These are phyloP conservation scores for Lymantria monacha DNA, from an alignment of 2,888 invertebrate species.

Conservation along the genomic window DNA sequence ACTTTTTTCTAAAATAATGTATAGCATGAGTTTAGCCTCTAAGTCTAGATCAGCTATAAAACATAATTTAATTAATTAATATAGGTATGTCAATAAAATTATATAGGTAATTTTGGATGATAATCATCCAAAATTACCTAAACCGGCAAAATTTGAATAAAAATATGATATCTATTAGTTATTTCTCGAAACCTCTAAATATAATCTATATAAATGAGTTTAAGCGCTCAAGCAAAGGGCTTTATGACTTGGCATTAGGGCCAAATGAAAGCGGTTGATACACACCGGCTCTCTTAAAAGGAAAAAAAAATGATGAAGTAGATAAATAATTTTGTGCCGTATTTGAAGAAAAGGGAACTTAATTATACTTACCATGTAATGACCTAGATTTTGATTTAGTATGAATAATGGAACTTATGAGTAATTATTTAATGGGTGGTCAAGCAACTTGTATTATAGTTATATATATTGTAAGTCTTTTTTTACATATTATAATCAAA, in stretches of 20 bases:
- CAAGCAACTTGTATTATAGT: no score
- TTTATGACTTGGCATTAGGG: slow-evolving; percentile 11
- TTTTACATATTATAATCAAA: no score
- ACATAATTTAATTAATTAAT: no score
- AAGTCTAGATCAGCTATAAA: no score
- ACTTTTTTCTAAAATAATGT: no score
- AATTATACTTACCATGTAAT: slow-evolving; percentile 11
- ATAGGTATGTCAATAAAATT: no score
- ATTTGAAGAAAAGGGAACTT: slow-evolving; percentile 22
- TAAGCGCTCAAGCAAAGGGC: background rate
- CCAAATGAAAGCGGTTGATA: slow-evolving; percentile 19
- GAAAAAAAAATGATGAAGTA: slow-evolving; percentile 18
- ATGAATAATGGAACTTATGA: slow-evolving; percentile 8
- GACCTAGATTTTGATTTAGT: slow-evolving; percentile 10
- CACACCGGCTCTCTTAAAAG: slow-evolving; percentile 29
- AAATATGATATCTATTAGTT: background rate
- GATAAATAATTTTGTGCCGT: slow-evolving; percentile 9
- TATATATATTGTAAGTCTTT: no score
- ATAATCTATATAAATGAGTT: background rate
- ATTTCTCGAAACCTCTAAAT: slow-evolving; percentile 7
- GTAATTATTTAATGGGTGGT: slow-evolving; percentile 6
- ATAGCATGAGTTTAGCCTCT: no score
- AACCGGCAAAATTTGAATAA: no score
- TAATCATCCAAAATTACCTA: no score
- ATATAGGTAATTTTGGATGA: no score